Conservation (phyloP, 2,797 vertebrate genomes). For the Tapera naevia region DNA sequence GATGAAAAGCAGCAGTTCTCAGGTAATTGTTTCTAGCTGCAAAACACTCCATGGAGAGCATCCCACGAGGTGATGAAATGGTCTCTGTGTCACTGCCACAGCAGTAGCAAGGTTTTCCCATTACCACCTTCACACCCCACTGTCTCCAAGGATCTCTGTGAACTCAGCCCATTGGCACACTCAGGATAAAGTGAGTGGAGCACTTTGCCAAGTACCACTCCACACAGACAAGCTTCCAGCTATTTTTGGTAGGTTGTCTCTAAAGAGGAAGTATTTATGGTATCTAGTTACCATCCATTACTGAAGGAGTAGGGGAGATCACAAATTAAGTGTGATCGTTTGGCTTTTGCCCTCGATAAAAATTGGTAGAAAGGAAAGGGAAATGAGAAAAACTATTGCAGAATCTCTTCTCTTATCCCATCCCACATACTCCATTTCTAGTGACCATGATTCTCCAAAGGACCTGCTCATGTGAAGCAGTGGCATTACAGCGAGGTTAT, state of each 20-base stretch:
- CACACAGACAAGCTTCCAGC: background rate
- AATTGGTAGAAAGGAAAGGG: background rate
- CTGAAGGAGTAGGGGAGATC: too few relatives aligned
- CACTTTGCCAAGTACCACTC: background rate
- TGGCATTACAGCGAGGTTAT: background rate
- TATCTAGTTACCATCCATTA: background rate
- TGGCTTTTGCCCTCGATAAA: background rate
- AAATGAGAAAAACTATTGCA: background rate
- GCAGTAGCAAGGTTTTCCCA: background rate
- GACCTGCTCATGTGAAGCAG: background rate
- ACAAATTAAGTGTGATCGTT: background rate
- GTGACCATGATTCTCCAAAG: background rate
- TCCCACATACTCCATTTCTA: background rate
- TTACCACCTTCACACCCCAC: background rate
- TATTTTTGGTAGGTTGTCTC: background rate
- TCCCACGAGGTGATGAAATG: background rate
- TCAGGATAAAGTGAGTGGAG: background rate
- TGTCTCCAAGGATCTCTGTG: background rate
- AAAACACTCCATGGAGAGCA: fast-evolving
- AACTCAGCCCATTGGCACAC: background rate
- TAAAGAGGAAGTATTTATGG: background rate
- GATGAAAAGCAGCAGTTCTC: background rate
- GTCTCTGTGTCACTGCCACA: background rate
- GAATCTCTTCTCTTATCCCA: background rate
- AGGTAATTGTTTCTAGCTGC: fast-evolving